A percentile compares a stretch with the other conserved stretches of the same genome.
Evolutionary conservation across 2,113 vertebrate species (phyloP).

Genomic region (Naja naja): DNA sequence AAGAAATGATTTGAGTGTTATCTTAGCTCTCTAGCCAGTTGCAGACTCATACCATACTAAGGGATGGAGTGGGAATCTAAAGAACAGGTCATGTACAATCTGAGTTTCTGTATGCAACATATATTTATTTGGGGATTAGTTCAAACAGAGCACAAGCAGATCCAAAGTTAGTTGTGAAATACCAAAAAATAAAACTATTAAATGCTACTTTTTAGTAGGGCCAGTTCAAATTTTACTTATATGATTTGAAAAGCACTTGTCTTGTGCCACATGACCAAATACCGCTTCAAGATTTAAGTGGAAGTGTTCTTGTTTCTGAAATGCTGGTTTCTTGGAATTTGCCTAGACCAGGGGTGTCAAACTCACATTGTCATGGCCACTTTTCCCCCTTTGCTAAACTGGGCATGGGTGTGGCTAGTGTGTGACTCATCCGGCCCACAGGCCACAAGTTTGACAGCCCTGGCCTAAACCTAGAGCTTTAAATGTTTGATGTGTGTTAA

Average conservation of each 20-base stretch:
- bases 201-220: neutral
- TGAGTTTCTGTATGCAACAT: neutral
- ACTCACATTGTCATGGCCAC: too few species aligned
- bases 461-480: neutral
- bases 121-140: neutral
- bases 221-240: neutral
- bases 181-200: neutral
- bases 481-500: neutral
- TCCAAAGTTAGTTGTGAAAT: neutral
- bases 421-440: too few species aligned
- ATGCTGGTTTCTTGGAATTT: neutral
- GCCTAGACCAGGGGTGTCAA: neutral
- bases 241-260: neutral
- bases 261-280: neutral
- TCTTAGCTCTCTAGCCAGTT: neutral
- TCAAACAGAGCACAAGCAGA: neutral
- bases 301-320: conserved; percentile 13
- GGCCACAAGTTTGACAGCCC: too few species aligned
- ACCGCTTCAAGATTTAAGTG: neutral
- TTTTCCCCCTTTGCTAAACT: too few species aligned
- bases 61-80: neutral
- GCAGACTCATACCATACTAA: neutral
- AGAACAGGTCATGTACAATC: too few species aligned
- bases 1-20: neutral
- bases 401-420: too few species aligned